These are phyloP conservation scores for Cantharis flavilabris DNA, from an alignment of 2,888 invertebrate genomes.

Conservation along the genomic window DNA sequence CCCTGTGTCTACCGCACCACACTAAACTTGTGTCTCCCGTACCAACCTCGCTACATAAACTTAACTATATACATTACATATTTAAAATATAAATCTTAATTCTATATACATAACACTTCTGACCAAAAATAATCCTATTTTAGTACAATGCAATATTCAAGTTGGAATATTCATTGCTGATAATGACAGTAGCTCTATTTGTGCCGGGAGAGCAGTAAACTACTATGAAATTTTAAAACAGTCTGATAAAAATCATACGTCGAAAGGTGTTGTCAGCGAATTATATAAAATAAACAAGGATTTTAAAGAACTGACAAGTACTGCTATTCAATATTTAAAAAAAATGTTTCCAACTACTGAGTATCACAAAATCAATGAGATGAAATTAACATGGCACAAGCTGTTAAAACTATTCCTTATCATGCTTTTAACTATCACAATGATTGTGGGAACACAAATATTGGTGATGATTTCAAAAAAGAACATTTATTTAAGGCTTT, in stretches of 20 bases:
- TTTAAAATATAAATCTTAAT: too few relatives aligned
- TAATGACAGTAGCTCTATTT: conserved; percentile 20
- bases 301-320: background rate
- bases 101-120: too few relatives aligned
- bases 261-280: conserved; percentile 30
- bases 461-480: background rate
- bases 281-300: conserved; percentile 7
- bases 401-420: background rate
- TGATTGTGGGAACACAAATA: background rate
- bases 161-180: background rate
- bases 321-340: conserved; percentile 2
- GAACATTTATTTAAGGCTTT: background rate
- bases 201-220: conserved; percentile 27
- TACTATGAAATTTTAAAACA: conserved; percentile 32
- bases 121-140: background rate
- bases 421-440: background rate
- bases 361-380: background rate
- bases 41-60: too few relatives aligned
- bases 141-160: background rate
- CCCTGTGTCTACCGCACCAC: too few relatives aligned
- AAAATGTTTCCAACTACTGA: background rate
- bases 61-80: too few relatives aligned
- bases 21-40: too few relatives aligned
- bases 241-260: conserved; percentile 36
- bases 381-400: background rate